Conservation (phyloP, 2,797 vertebrate species). For the Mergus octosetaceus region DNA sequence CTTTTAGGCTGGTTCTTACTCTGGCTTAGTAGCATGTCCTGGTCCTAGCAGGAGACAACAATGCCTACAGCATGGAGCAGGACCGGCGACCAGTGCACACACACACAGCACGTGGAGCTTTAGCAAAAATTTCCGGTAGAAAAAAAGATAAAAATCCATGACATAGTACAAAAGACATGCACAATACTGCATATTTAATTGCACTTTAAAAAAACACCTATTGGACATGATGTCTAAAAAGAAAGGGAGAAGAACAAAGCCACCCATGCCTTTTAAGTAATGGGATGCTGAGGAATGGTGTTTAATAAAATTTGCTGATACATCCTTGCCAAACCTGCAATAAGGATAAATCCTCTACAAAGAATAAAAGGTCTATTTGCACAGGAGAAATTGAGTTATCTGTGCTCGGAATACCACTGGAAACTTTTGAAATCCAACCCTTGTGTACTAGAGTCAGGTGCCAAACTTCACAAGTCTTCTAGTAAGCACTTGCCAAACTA, state of each 20-base stretch:
- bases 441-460: background rate
- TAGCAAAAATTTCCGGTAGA: background rate
- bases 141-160: background rate
- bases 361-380: background rate
- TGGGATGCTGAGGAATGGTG: background rate
- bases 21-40: background rate
- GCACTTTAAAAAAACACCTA: background rate
- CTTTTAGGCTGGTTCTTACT: background rate
- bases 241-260: background rate
- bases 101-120: background rate
- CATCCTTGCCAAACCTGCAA: background rate
- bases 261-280: background rate
- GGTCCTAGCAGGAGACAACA: background rate
- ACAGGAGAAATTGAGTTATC: background rate
- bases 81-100: background rate
- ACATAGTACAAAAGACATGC: background rate
- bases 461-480: slow-evolving; percentile 33
- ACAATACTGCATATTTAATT: background rate
- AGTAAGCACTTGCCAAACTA: slow-evolving; percentile 30
- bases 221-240: background rate
- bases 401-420: background rate
- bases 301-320: background rate
- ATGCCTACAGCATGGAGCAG: background rate
- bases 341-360: slow-evolving; percentile 33
- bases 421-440: slow-evolving; percentile 34